Conservation (phyloP, 2,888 invertebrate species). For the Brenthis hecate region DNA sequence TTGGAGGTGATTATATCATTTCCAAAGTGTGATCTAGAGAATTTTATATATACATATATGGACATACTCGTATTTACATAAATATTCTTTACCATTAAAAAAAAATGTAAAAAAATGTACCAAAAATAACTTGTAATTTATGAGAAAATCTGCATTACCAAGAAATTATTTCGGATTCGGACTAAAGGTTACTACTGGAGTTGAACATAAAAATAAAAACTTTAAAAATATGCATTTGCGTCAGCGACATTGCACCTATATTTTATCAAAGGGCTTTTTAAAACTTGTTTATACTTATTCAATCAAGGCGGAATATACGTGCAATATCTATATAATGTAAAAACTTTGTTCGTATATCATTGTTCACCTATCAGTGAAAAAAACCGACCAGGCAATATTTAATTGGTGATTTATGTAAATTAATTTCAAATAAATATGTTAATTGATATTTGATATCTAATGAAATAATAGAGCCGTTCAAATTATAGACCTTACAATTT, state of each 20-base stretch:
- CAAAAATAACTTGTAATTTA: too few species aligned
- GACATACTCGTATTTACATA: too few species aligned
- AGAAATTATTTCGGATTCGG: too few species aligned
- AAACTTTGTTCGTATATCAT: not conserved
- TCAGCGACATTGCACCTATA: slow-evolving; percentile 2
- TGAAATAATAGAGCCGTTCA: slow-evolving; percentile 27
- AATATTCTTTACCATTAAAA: too few species aligned
- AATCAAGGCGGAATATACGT: not conserved
- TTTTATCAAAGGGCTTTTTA: not conserved
- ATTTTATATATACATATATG: too few species aligned
- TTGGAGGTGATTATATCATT: too few species aligned
- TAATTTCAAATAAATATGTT: slow-evolving; percentile 2
- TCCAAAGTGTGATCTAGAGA: too few species aligned
- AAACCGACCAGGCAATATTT: not conserved
- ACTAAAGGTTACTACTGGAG: not conserved
- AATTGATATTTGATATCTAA: not conserved
- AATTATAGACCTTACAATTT: too few species aligned
- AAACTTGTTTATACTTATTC: not conserved
- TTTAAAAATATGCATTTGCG: not conserved
- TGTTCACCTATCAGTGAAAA: slow-evolving; percentile 3
- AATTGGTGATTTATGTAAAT: not conserved
- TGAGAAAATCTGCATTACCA: too few species aligned
- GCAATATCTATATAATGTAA: not conserved
- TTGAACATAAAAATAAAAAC: not conserved
- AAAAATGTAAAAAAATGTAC: too few species aligned